Evolutionary conservation across 2,888 invertebrate species (phyloP).

Genomic region (Drosophila acutilabella): DNA sequence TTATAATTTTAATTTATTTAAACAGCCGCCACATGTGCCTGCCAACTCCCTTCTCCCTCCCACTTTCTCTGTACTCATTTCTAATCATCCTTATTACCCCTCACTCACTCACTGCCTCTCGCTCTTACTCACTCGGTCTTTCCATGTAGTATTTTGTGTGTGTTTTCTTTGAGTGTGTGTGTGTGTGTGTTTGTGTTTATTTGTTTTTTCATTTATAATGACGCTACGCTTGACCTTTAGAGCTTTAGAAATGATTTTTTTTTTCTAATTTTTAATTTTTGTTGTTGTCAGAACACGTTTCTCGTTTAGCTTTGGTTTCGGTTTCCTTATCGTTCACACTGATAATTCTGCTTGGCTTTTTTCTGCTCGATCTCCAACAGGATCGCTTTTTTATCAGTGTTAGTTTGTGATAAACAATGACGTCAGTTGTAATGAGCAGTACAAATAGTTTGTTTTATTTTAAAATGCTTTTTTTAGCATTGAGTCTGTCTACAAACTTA

Average conservation of each 20-base stretch:
- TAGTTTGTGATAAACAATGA: too few species aligned
- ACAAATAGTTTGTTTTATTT: not conserved
- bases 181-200: slow-evolving; percentile 23
- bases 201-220: slow-evolving; percentile 71
- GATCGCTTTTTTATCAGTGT: too few species aligned
- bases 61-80: not conserved
- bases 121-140: not conserved
- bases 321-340: slow-evolving; percentile 62
- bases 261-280: slow-evolving; percentile 10
- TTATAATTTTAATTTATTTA: slow-evolving; percentile 71
- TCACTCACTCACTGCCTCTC: not conserved
- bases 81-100: slow-evolving; percentile 21
- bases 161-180: too few species aligned
- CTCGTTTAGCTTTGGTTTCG: slow-evolving; percentile 32
- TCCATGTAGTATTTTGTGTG: slow-evolving; percentile 10
- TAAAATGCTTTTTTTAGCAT: too few species aligned
- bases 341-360: slow-evolving; percentile 25
- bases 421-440: not conserved
- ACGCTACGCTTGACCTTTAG: slow-evolving; percentile 79
- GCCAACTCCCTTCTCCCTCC: slow-evolving; percentile 3
- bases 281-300: slow-evolving; percentile 61
- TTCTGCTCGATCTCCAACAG: too few species aligned
- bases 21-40: slow-evolving; percentile 68
- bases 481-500: slow-evolving; percentile 20
- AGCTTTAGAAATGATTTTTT: slow-evolving; percentile 70